These are phyloP conservation scores for Oxyura jamaicensis DNA, from an alignment of 2,113 vertebrate genomes.

Conservation along the genomic window DNA sequence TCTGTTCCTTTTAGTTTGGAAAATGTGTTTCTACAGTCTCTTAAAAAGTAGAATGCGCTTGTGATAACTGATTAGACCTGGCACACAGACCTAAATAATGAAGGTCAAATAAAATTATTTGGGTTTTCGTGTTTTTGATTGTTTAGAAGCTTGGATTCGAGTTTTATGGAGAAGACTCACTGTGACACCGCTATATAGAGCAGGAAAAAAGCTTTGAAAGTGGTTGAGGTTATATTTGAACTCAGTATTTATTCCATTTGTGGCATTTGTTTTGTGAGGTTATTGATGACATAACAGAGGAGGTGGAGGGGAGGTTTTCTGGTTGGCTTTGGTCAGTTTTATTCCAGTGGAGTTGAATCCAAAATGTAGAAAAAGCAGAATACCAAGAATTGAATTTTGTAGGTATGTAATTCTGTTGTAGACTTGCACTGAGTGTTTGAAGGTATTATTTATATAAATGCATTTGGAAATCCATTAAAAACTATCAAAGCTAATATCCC, in stretches of 20 bases:
- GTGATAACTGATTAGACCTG: constrained; percentile 60
- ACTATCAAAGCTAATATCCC: not conserved
- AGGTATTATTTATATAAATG: not conserved
- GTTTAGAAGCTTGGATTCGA: constrained; percentile 5
- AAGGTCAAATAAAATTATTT: constrained; percentile 49
- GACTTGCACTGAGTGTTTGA: not conserved
- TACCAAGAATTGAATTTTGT: not conserved
- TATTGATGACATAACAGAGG: not conserved
- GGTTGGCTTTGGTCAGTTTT: not conserved
- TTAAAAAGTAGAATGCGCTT: constrained; percentile 7
- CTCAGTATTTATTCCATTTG: not conserved
- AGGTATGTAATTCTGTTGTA: not conserved
- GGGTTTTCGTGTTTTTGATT: not conserved
- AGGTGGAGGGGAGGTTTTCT: not conserved
- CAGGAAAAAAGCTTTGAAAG: not conserved
- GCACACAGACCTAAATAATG: constrained; percentile 53
- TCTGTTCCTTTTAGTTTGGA: constrained; percentile 35
- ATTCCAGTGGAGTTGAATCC: not conserved
- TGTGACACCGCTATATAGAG: not conserved
- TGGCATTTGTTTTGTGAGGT: not conserved
- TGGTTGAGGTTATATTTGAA: not conserved
- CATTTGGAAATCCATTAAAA: not conserved
- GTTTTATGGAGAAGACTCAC: not conserved
- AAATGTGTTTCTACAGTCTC: constrained; percentile 57
- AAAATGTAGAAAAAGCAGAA: not conserved